These are phyloP conservation scores for Chelidonichthys spinosus DNA, from an alignment of 2,797 vertebrate genomes.

Conservation along the genomic window DNA sequence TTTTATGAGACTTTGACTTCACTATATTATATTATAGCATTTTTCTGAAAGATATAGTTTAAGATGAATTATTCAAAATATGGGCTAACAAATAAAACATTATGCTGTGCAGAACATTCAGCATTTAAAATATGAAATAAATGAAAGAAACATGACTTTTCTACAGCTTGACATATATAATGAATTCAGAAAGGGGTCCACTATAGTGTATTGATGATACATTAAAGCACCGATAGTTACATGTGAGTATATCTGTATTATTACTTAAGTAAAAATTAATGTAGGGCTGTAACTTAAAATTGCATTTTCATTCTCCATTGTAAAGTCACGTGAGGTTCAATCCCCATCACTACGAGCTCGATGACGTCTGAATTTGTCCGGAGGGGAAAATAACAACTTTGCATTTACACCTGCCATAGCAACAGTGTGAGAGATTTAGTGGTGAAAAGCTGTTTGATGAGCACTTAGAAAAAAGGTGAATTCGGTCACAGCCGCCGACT, in stretches of 20 bases:
- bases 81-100: neutral
- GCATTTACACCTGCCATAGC: slow-evolving; percentile 16
- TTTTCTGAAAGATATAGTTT: neutral
- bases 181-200: neutral
- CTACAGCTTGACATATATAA: neutral
- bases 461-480: slow-evolving; percentile 5
- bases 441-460: slow-evolving; percentile 33
- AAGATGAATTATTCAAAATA: neutral
- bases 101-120: neutral
- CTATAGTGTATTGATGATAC: neutral
- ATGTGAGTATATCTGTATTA: neutral
- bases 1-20: slow-evolving; percentile 1
- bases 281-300: neutral
- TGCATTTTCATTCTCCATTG: neutral
- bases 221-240: neutral
- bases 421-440: slow-evolving; percentile 20
- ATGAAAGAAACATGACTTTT: neutral
- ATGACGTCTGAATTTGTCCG: slow-evolving; percentile 9
- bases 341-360: neutral
- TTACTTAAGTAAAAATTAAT: neutral
- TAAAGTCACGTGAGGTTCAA: neutral
- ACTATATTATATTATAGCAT: neutral
- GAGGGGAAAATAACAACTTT: slow-evolving; percentile 16
- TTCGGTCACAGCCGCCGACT: slow-evolving; percentile 31
- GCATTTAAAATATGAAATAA: neutral